phyloP scores from a whole-genome alignment of 2,888 invertebrate species.

The Scotopteryx bipunctaria region DNA sequence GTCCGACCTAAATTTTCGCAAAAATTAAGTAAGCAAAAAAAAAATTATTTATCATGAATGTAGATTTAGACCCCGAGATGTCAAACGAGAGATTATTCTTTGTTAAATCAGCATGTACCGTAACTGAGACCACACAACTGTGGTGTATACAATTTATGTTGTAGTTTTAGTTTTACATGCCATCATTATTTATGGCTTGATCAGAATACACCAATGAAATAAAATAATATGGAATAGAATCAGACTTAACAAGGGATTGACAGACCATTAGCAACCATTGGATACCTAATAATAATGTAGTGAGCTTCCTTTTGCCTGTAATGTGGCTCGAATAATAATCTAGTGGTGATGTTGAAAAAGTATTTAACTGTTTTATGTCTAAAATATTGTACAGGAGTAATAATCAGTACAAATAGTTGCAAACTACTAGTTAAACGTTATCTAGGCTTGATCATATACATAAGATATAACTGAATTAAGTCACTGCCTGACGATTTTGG shows the following conservation, averaged over 20 bases:
- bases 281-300: background rate
- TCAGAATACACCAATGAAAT: background rate
- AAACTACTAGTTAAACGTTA: background rate
- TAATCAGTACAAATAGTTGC: conserved; percentile 4
- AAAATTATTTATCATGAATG: conserved; percentile 5
- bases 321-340: background rate
- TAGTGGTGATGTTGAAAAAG: background rate
- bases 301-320: background rate
- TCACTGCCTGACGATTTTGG: background rate
- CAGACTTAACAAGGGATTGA: background rate
- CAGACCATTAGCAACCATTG: background rate
- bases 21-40: background rate
- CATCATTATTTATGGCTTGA: background rate
- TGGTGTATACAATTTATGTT: too few relatives aligned
- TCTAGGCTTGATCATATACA: background rate
- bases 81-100: too few relatives aligned
- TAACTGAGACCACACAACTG: too few relatives aligned
- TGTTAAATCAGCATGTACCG: too few relatives aligned
- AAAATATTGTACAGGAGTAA: background rate
- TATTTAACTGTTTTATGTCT: background rate
- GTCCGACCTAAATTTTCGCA: background rate
- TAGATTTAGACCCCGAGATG: too few relatives aligned
- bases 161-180: background rate
- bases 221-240: background rate
- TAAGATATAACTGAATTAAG: background rate